A percentile compares a stretch with the other conserved stretches of the same genome.
These are phyloP conservation scores for Ptilorrhoa leucosticta DNA, from an alignment of 2,113 vertebrate species.

Conservation along the genomic window DNA sequence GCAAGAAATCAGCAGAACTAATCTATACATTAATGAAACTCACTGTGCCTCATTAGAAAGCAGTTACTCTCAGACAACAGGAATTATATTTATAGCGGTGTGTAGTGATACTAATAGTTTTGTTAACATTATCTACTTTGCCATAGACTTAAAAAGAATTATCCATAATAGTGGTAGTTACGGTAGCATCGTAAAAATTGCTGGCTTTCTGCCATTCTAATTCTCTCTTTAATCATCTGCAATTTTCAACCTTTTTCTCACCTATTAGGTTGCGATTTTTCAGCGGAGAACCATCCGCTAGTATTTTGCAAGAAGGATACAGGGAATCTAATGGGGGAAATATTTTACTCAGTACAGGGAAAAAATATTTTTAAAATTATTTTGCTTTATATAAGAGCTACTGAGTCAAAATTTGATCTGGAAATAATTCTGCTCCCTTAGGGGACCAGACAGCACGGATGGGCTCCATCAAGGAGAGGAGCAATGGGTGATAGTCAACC, in stretches of 20 bases:
- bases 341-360: neutral
- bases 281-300: neutral
- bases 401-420: neutral
- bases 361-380: neutral
- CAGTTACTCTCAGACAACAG: neutral
- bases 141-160: neutral
- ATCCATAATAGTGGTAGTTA: neutral
- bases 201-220: neutral
- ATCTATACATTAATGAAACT: constrained; percentile 37
- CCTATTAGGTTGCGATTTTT: neutral
- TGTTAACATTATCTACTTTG: neutral
- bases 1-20: neutral
- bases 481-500: neutral
- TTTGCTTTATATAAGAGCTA: neutral
- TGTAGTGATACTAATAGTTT: neutral
- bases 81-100: neutral
- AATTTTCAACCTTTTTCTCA: neutral
- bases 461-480: neutral
- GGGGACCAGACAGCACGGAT: rapidly evolving
- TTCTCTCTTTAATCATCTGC: neutral
- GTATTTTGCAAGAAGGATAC: neutral
- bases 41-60: neutral
- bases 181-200: neutral
- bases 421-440: neutral
- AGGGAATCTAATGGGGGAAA: neutral